Conservation (phyloP, 2,797 vertebrate species). For the Agapornis canus region DNA sequence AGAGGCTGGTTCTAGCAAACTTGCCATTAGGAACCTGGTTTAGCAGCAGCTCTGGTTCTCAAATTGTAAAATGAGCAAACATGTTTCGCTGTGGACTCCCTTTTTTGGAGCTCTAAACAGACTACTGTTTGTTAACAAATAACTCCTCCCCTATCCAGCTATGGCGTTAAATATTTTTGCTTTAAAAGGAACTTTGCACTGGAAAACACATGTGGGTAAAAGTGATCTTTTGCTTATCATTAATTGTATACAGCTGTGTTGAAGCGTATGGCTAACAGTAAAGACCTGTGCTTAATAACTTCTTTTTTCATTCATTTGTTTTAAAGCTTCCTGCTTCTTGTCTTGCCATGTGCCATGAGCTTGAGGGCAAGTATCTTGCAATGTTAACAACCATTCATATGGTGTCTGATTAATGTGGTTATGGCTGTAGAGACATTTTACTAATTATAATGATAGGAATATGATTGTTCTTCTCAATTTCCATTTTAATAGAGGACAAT, state of each 20-base stretch:
- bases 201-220: slow-evolving; percentile 38
- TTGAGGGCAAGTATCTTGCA: slow-evolving; percentile 8
- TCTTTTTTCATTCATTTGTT: neutral
- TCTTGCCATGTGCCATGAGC: neutral
- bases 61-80: neutral
- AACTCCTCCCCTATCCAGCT: neutral
- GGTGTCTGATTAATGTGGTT: neutral
- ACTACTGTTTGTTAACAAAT: neutral
- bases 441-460: slow-evolving; percentile 21
- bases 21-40: slow-evolving; percentile 1
- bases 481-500: slow-evolving; percentile 1
- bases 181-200: neutral
- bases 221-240: neutral
- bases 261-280: neutral
- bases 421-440: neutral
- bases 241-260: neutral
- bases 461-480: slow-evolving; percentile 3
- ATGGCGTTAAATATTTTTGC: slow-evolving; percentile 38
- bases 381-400: neutral
- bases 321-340: slow-evolving; percentile 8
- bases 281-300: neutral
- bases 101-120: neutral
- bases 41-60: slow-evolving; percentile 36
- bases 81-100: neutral
- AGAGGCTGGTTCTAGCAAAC: slow-evolving; percentile 1